phyloP scores from a whole-genome alignment of 2,888 invertebrate species.

The Terebella lapidaria region DNA sequence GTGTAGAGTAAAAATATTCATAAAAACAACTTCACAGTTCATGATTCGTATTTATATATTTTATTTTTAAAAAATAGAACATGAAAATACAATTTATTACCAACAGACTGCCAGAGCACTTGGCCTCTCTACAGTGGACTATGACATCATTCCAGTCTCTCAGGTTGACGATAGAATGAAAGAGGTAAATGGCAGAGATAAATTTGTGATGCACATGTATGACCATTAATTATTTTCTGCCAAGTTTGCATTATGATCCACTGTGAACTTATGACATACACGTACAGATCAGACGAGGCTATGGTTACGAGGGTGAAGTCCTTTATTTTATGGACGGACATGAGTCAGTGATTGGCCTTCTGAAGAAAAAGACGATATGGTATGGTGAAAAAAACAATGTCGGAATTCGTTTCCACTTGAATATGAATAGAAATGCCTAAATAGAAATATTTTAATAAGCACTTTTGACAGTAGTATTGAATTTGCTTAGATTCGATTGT shows the following conservation, averaged over 20 bases:
- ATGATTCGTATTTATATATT: not conserved
- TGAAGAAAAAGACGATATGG: conserved; percentile 57
- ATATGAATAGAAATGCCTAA: no score
- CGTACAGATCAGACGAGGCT: conserved; percentile 42
- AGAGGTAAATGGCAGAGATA: conserved; percentile 28
- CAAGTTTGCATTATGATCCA: not conserved
- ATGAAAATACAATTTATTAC: not conserved
- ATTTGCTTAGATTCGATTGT: not conserved
- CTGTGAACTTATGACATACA: no score
- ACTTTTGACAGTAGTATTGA: no score
- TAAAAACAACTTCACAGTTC: not conserved
- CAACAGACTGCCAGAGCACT: conserved; percentile 32
- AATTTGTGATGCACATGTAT: not conserved
- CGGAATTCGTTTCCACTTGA: no score
- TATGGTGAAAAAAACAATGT: no score
- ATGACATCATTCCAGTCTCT: conserved; percentile 34
- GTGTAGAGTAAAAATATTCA: not conserved
- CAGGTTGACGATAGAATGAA: conserved; percentile 41
- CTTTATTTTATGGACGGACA: conserved; percentile 51
- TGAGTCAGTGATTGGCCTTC: conserved; percentile 50
- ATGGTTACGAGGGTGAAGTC: conserved; percentile 53
- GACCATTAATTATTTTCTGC: not conserved
- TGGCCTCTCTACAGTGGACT: conserved; percentile 40
- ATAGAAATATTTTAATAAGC: no score
- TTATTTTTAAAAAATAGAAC: not conserved